Evolutionary conservation across 1,140 invertebrate species (phyloP), one percentile per base, ranked within the genome.

Genomic region (Pseudomyrmex sp.): DNA sequence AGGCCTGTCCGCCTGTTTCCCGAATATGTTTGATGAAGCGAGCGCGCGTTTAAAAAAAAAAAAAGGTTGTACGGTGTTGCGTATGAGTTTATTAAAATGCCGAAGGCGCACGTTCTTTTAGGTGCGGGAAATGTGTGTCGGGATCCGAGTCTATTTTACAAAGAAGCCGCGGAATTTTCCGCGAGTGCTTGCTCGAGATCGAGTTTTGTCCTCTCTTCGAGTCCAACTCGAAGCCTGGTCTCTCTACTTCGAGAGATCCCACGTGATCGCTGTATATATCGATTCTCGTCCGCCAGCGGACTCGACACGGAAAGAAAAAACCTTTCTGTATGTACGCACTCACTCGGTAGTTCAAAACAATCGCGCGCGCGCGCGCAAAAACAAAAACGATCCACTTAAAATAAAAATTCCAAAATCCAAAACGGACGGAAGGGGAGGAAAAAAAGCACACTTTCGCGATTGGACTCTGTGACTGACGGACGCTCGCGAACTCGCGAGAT

Each of bases 1-100:
- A 80, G 76, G 76, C 75, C 75, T 12, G 62, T 68, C 63, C 63
- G 75, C 66, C 66, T 35, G 76, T 18, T 5, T 50, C 18, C 20
- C 15, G 73, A 80, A 18, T 59, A 9, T 15, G 20, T 15, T 59
- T 59, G 63, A 15, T 13, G 35, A 35, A 1, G 35, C 35, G 35
- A 35, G 35, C 35, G 35, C 35, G 35, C 35, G 35, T 72, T 13
- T 26, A 70, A 26, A 8, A 50, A 9, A 54, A 48, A 23, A 23
- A 23, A 23, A 23, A 23, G 23, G 61, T n/a, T 7, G 54, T 20
- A 44, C 35, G 26, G 13, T 5, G 12, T 48, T 44, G 3, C 44
- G 62, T 65, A 70, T 70, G 18, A 18, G 5, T 15, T 35, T 35
- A 35, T 7, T 7, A 7, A 5, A 12, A 23, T 13, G 35, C 52